Conservation (phyloP, 2,113 vertebrate species). For the Chelonoidis abingdonii region DNA sequence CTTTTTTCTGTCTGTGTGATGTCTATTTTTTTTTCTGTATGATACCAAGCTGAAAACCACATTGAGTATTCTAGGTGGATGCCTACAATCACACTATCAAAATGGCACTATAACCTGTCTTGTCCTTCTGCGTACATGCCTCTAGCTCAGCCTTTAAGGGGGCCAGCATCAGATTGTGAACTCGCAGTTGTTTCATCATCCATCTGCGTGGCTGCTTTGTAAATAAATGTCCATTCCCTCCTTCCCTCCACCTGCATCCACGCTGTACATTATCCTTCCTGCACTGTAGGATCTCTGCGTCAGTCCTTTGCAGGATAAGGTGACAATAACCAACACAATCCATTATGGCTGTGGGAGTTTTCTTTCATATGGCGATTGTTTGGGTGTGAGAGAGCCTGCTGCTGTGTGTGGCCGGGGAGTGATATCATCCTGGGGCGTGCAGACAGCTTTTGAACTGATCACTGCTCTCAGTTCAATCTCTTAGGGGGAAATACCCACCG, state of each 20-base stretch:
- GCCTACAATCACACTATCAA: neutral
- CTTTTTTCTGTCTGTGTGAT: neutral
- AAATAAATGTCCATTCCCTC: rapidly evolving
- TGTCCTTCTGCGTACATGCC: neutral
- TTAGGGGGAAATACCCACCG: neutral
- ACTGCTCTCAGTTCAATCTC: neutral
- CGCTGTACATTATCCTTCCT: neutral
- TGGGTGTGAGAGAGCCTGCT: neutral
- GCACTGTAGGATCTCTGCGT: rapidly evolving
- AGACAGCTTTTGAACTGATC: neutral
- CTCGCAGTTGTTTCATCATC: rapidly evolving
- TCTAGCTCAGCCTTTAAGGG: neutral
- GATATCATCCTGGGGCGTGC: neutral
- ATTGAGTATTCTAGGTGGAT: neutral
- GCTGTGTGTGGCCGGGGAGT: neutral
- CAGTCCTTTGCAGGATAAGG: neutral
- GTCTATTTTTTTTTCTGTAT: slow-evolving; percentile 4
- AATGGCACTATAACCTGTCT: slow-evolving; percentile 30
- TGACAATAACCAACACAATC: neutral
- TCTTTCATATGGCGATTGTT: neutral
- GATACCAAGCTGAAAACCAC: neutral
- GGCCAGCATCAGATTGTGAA: neutral
- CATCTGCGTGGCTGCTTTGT: rapidly evolving
- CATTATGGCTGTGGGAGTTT: neutral
- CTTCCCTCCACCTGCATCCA: neutral